A percentile compares a stretch with the other conserved stretches of the same genome.
Evolutionary conservation across 2,888 invertebrate genomes (phyloP).

Genomic region (Troides oblongomaculatus): DNA sequence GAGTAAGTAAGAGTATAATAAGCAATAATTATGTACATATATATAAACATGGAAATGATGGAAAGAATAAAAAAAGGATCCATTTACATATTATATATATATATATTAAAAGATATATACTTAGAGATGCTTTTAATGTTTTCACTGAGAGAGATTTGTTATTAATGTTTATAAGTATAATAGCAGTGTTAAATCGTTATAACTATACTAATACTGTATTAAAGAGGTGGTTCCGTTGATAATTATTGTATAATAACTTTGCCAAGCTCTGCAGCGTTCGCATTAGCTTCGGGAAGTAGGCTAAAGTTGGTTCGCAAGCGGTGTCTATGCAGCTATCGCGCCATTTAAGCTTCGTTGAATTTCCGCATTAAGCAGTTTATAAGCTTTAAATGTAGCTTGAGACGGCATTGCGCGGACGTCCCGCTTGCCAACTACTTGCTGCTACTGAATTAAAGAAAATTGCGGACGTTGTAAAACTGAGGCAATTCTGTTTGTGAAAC

Average conservation of each 20-base stretch:
- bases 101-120: too few relatives aligned
- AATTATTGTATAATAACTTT: background rate
- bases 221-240: background rate
- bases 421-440: conserved; percentile 18
- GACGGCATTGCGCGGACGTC: conserved; percentile 15
- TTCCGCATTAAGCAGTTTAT: conserved; percentile 24
- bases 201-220: background rate
- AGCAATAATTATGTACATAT: too few relatives aligned
- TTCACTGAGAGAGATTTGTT: too few relatives aligned
- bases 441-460: conserved; percentile 13
- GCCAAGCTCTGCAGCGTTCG: background rate
- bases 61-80: too few relatives aligned
- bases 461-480: conserved; percentile 1
- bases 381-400: conserved; percentile 15
- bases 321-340: background rate
- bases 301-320: background rate
- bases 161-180: too few relatives aligned
- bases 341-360: conserved; percentile 11
- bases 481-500: background rate
- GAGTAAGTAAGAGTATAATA: too few relatives aligned
- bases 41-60: too few relatives aligned
- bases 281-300: conserved; percentile 4
- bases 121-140: too few relatives aligned
- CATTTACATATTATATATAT: too few relatives aligned
- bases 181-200: too few relatives aligned